Evolutionary conservation across 2,113 vertebrate species (phyloP).

Genomic region (Cinclus cinclus): DNA sequence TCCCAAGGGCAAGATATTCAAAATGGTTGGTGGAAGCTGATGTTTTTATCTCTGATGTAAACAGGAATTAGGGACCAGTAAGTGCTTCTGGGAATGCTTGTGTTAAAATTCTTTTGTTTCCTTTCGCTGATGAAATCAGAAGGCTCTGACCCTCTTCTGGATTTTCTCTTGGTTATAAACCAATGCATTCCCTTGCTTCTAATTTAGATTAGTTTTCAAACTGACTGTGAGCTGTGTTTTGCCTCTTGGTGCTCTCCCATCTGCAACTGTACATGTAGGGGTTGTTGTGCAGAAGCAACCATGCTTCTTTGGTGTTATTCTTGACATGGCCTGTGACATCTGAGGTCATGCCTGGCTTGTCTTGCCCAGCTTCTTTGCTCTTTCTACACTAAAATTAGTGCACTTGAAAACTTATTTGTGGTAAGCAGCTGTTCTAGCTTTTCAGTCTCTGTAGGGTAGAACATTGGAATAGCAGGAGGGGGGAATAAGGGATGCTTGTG

Average conservation of each 20-base stretch:
- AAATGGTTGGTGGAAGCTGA: constrained; percentile 15
- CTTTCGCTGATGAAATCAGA: not conserved
- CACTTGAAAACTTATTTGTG: constrained; percentile 14
- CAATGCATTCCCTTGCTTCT: not conserved
- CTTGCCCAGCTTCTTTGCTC: not conserved
- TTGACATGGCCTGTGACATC: not conserved
- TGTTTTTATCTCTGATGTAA: constrained; percentile 45
- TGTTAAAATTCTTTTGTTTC: constrained; percentile 16
- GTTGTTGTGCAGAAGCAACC: not conserved
- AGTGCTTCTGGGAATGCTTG: not conserved
- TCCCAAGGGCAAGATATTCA: constrained; percentile 51
- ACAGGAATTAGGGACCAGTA: constrained; percentile 34
- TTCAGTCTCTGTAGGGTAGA: not conserved
- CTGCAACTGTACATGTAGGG: rapidly evolving
- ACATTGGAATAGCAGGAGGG: not conserved
- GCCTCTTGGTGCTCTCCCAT: not conserved
- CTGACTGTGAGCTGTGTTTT: not conserved
- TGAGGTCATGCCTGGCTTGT: not conserved
- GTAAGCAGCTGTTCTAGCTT: constrained; percentile 37
- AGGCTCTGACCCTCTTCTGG: not conserved
- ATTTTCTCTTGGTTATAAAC: constrained; percentile 1
- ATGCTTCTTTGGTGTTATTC: not conserved
- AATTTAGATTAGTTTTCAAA: not conserved
- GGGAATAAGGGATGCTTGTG: not conserved
- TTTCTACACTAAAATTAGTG: constrained; percentile 45